Evolutionary conservation across 2,797 vertebrate species (phyloP).

Genomic region (Ceryle rudis): DNA sequence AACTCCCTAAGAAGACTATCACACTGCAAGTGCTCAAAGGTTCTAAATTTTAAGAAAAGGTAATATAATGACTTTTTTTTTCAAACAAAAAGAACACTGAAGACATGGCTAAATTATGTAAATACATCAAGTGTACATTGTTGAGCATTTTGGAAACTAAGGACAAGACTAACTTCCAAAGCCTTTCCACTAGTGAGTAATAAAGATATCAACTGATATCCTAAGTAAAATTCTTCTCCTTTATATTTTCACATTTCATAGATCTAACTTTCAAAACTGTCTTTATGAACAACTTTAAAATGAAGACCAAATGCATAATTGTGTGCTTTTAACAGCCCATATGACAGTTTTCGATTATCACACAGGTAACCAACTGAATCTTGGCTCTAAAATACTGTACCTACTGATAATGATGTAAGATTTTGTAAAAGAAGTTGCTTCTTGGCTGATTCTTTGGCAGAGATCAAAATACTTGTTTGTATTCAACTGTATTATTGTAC

Average conservation of each 20-base stretch:
- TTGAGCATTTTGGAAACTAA: neutral
- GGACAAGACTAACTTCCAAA: neutral
- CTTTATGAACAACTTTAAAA: neutral
- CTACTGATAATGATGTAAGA: neutral
- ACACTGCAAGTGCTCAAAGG: neutral
- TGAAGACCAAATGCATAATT: neutral
- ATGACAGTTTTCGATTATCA: neutral
- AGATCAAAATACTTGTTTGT: neutral
- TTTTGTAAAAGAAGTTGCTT: neutral
- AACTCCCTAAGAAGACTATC: neutral
- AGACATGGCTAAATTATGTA: neutral
- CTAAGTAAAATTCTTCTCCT: neutral
- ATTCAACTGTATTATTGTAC: neutral
- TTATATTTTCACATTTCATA: neutral
- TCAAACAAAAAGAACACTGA: no score
- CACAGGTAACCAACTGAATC: neutral
- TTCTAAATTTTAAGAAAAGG: neutral
- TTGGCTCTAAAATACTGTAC: fast-evolving
- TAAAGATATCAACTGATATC: neutral
- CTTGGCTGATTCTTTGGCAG: neutral
- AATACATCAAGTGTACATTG: neutral
- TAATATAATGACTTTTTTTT: neutral
- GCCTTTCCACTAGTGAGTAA: neutral
- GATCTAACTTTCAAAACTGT: neutral
- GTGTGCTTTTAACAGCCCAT: neutral